Evolutionary conservation across 2,113 vertebrate species (phyloP).

Genomic region (Anhinga rufa): DNA sequence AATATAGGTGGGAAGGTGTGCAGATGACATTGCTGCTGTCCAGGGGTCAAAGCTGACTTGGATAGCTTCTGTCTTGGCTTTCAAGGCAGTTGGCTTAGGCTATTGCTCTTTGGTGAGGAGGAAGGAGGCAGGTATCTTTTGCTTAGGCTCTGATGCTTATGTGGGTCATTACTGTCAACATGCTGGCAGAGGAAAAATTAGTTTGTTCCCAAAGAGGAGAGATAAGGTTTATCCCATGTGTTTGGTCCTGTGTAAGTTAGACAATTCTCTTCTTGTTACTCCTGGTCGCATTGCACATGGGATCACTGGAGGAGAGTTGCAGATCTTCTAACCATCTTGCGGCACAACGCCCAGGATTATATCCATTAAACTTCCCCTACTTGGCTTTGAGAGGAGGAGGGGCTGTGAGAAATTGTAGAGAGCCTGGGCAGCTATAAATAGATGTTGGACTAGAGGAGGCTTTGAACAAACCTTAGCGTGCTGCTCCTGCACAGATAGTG

Average conservation of each 20-base stretch:
- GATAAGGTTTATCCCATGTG: background rate
- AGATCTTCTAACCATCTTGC: background rate
- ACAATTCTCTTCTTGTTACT: background rate
- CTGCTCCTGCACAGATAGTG: slow-evolving; percentile 30
- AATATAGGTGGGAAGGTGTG: background rate
- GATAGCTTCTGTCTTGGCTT: background rate
- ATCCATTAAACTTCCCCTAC: slow-evolving; percentile 37
- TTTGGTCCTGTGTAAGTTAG: background rate
- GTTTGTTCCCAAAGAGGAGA: background rate
- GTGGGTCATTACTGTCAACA: background rate
- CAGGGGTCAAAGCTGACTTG: background rate
- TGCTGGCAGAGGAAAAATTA: background rate
- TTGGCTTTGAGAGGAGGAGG: slow-evolving; percentile 33
- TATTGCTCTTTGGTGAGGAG: background rate
- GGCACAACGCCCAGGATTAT: background rate
- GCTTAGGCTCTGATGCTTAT: background rate
- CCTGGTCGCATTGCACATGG: background rate
- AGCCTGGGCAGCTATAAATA: slow-evolving; percentile 58
- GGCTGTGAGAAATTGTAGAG: slow-evolving; percentile 32
- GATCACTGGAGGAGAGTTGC: background rate
- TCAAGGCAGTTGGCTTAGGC: background rate
- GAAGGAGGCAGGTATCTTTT: background rate
- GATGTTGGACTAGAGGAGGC: slow-evolving; percentile 34
- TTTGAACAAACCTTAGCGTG: slow-evolving; percentile 50
- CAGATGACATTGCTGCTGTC: slow-evolving; percentile 30